phyloP scores from a whole-genome alignment of 2,797 vertebrate genomes.

The Sebastes minor region DNA sequence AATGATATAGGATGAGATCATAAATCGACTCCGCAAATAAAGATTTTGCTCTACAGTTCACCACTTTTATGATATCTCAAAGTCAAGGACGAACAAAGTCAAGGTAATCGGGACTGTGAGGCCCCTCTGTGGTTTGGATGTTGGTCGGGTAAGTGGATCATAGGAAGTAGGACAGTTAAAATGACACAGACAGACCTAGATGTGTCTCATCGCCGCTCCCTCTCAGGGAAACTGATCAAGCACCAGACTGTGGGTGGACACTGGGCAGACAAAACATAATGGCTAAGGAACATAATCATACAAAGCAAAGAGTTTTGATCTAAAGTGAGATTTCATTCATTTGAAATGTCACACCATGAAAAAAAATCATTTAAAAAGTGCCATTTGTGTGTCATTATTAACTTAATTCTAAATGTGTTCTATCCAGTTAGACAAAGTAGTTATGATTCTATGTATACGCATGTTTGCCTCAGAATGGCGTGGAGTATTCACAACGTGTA shows the following conservation, averaged over 20 bases:
- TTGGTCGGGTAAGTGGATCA: slow-evolving; percentile 57
- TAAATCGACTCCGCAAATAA: background rate
- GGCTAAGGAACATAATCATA: background rate
- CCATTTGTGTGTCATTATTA: background rate
- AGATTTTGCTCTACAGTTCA: slow-evolving; percentile 17
- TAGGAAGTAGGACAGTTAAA: slow-evolving; percentile 62
- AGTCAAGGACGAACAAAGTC: slow-evolving; percentile 57
- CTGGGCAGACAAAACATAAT: slow-evolving; percentile 15
- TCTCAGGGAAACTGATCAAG: slow-evolving; percentile 57
- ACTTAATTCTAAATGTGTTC: background rate
- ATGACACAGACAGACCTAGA: slow-evolving; percentile 66
- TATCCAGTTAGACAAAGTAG: background rate
- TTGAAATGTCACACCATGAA: background rate
- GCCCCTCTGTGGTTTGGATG: slow-evolving; percentile 60
- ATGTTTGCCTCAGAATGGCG: background rate
- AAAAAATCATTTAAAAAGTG: background rate
- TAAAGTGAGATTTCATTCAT: background rate
- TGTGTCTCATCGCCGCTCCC: slow-evolving; percentile 51
- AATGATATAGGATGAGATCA: background rate
- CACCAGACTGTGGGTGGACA: slow-evolving; percentile 20
- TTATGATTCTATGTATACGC: background rate
- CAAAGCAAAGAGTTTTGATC: background rate
- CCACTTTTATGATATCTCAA: slow-evolving; percentile 34
- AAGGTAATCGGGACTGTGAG: slow-evolving; percentile 24
- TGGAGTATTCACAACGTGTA: background rate